Conservation (phyloP, 2,113 vertebrate species). For the Atlantisia rogersi region DNA sequence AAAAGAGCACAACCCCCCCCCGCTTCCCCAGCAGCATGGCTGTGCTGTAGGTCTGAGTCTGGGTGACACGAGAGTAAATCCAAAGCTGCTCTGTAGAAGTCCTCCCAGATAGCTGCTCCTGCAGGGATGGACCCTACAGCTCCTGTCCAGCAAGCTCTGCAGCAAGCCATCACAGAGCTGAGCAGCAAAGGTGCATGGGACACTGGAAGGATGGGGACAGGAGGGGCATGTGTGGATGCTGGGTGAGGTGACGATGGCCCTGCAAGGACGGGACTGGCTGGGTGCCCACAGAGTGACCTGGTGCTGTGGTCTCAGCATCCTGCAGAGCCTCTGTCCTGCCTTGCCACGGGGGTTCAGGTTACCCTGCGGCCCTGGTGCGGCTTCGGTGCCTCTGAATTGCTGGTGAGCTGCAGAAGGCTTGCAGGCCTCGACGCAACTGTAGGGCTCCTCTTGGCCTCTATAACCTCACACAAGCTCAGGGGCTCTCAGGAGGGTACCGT, state of each 20-base stretch:
- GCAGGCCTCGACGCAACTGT: neutral
- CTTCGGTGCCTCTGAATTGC: neutral
- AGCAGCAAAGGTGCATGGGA: neutral
- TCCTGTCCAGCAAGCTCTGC: neutral
- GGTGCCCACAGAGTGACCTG: neutral
- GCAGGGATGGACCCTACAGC: neutral
- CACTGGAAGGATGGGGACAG: neutral
- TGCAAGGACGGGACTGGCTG: neutral
- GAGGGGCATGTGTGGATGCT: neutral
- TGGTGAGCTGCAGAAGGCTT: neutral
- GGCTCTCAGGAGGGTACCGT: neutral
- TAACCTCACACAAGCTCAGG: neutral
- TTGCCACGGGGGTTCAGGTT: accelerated
- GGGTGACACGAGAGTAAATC: neutral
- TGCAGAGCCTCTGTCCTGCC: neutral
- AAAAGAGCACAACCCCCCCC: neutral
- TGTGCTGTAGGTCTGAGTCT: neutral
- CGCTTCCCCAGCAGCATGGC: accelerated
- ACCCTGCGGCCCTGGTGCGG: accelerated
- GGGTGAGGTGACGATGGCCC: neutral
- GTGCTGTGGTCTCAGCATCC: accelerated
- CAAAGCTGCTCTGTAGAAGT: neutral
- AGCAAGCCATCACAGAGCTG: accelerated
- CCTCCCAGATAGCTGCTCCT: neutral
- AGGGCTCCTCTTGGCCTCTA: neutral